phyloP scores from a whole-genome alignment of 23 tunicate species.

The Trididemnum clinides region DNA sequence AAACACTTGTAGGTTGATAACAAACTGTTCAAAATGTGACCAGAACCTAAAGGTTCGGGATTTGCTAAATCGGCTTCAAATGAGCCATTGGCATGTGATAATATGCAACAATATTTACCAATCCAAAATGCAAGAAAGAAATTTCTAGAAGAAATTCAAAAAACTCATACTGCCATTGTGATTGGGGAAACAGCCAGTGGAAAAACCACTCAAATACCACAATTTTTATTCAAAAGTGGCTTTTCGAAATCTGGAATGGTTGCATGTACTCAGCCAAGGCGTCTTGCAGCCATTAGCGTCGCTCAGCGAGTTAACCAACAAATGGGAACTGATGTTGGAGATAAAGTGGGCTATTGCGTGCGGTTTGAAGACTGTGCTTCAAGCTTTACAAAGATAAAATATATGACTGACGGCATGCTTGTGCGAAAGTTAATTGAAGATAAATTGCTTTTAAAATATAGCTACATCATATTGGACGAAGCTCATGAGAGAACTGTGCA shows the following conservation, averaged over 20 bases:
- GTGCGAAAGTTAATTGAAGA: conserved; percentile 87
- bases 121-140: conserved; percentile 58
- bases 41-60: neutral
- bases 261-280: conserved; percentile 90
- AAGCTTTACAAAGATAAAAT: conserved; percentile 70
- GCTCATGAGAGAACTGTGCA: conserved; percentile 95
- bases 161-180: conserved; percentile 56
- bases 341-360: conserved; percentile 81
- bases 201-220: conserved; percentile 95
- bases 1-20: too few relatives aligned
- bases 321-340: conserved; percentile 52
- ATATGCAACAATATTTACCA: conserved; percentile 35
- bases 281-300: conserved; percentile 90
- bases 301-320: conserved; percentile 85
- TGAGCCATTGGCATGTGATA: neutral
- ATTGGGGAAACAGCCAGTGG: conserved; percentile 97
- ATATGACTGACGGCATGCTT: conserved; percentile 98
- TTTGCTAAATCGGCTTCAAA: neutral
- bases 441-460: conserved; percentile 61
- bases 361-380: conserved; percentile 87
- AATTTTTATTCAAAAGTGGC: conserved; percentile 46
- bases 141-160: conserved; percentile 55
- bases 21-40: too few relatives aligned
- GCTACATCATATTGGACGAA: conserved; percentile 80
- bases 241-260: conserved; percentile 60